Evolutionary conservation across 2,113 vertebrate genomes (phyloP).

Genomic region (Passerina amoena): DNA sequence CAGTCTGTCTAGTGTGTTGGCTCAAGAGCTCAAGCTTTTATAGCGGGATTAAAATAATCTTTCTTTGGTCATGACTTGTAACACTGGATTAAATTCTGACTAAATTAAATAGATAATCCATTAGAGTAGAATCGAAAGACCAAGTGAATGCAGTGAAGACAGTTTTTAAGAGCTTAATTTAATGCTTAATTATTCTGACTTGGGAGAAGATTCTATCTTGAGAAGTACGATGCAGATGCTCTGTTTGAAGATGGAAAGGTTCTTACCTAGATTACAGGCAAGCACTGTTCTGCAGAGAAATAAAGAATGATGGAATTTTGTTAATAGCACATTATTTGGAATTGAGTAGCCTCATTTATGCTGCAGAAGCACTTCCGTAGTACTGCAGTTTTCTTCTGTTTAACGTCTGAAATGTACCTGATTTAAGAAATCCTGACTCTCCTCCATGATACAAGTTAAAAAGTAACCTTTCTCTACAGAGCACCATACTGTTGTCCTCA

Average conservation of each 20-base stretch:
- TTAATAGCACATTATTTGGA: background rate
- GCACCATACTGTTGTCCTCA: background rate
- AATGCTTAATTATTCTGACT: background rate
- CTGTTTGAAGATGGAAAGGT: background rate
- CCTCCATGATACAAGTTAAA: background rate
- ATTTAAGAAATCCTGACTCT: background rate
- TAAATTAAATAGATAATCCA: background rate
- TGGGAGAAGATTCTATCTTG: background rate
- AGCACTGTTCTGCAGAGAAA: background rate
- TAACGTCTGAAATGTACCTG: background rate
- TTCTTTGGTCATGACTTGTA: background rate
- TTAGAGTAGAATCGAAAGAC: background rate
- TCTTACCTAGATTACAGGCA: background rate
- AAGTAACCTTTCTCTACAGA: background rate
- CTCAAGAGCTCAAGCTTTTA: background rate
- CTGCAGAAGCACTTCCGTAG: background rate
- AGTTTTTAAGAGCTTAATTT: background rate
- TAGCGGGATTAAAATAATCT: slow-evolving; percentile 14
- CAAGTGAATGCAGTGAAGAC: background rate
- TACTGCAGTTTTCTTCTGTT: background rate
- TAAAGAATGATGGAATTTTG: background rate
- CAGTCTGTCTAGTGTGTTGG: background rate
- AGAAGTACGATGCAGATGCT: background rate
- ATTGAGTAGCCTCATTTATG: background rate
- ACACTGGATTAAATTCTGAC: background rate